Evolutionary conservation across 1,140 invertebrate genomes (phyloP), one percentile per base, ranked within the genome.

Genomic region (Pseudomyrmex concolor): DNA sequence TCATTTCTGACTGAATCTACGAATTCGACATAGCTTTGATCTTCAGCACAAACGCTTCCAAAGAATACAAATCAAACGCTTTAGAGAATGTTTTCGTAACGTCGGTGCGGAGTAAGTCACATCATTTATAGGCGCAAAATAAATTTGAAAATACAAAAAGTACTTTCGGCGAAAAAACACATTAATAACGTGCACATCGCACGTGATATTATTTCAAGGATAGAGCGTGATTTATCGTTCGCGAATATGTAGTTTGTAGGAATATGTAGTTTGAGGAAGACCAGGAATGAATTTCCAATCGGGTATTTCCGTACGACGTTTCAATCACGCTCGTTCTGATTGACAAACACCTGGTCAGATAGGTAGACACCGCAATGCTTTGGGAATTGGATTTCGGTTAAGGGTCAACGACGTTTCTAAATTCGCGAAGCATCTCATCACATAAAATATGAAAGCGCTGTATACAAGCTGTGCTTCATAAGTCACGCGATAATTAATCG

Each of bases 331-430:
- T 83, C 51, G 51, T 77, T 34, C 43, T 48, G 80, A 83, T 83
- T 83, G 80, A 83, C 72, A 83, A 77, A 77, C 80, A 77, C 22
- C 34, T 64, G 45, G 72, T 10, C 59, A n/a, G 59, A 74, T 74
- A 77, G 80, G 77, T 74, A 54, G 73, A 74, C 55, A n/a, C 70
- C 71, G 59, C 48, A 66, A 22, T 57, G 66, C 34, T 57, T 45
- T 34, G 67, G 66, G 60, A 83, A 77, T 83, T 77, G 71, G 22
- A 83, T 83, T 77, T 83, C 25, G 60, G 71, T 83, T 83, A 64
- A 55, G 62, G 80, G 57, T 83, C 72, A 83, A 83, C 80, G 71
- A 83, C 72, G 51, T 34, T 82, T 83, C 76, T 80, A 80, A 59
- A 80, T 80, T 80, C 34, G 22, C 67, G 5, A 50, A 12, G 48